These are phyloP conservation scores for Dendroctonus valens DNA, from an alignment of 1,140 invertebrate genomes.

Conservation along the genomic window DNA sequence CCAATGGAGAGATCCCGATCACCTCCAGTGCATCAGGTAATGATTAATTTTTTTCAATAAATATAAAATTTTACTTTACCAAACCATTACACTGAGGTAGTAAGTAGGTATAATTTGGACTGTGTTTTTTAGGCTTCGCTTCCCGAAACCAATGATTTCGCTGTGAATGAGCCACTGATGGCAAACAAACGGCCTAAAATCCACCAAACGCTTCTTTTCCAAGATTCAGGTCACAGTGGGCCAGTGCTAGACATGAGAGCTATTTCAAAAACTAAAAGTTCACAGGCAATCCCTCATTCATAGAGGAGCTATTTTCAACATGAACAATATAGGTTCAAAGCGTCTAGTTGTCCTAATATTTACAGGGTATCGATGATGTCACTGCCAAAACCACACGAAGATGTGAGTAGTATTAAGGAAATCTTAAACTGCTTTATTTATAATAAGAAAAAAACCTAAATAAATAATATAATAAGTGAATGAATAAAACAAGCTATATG, in stretches of 20 bases:
- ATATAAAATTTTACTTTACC: no score
- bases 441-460: constrained; percentile 16
- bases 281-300: constrained; percentile 80
- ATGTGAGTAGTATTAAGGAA: constrained; percentile 50
- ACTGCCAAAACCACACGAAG: constrained; percentile 72
- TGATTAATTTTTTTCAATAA: neutral
- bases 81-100: no score
- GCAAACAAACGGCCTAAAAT: constrained; percentile 12
- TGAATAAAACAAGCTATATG: neutral
- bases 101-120: neutral
- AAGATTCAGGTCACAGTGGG: constrained; percentile 59
- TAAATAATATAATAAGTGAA: neutral
- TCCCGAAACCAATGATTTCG: constrained; percentile 32
- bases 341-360: constrained; percentile 87
- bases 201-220: constrained; percentile 39
- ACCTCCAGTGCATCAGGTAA: constrained; percentile 37
- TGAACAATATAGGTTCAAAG: constrained; percentile 76
- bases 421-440: constrained; percentile 13
- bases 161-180: constrained; percentile 37
- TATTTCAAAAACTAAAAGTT: constrained; percentile 73
- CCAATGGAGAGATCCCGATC: neutral
- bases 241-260: constrained; percentile 54
- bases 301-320: constrained; percentile 73
- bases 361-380: constrained; percentile 88
- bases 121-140: constrained; percentile 36